phyloP scores from a whole-genome alignment of 2,888 invertebrate species.

The Apamea epomidion region DNA sequence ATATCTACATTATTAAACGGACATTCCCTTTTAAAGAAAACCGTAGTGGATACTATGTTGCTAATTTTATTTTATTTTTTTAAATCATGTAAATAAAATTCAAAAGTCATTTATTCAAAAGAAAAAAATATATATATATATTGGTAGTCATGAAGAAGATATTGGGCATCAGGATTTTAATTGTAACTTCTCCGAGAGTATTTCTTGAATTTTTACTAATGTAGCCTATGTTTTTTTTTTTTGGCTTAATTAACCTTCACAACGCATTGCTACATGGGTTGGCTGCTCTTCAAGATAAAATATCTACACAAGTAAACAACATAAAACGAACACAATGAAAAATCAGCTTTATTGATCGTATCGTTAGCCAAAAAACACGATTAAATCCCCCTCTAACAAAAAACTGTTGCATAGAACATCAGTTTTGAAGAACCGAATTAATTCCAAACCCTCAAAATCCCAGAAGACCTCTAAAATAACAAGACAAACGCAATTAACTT shows the following conservation, averaged over 20 bases:
- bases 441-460: conserved; percentile 15
- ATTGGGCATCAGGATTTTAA: not conserved
- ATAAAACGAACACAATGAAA: not conserved
- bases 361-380: conserved; percentile 20
- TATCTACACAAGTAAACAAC: not conserved
- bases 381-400: conserved; percentile 20
- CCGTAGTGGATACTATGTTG: not conserved
- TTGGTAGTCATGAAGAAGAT: too few relatives aligned
- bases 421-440: conserved; percentile 37
- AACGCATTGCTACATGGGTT: not conserved
- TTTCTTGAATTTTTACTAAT: not conserved
- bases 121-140: too few relatives aligned
- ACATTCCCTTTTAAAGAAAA: not conserved
- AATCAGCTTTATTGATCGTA: conserved; percentile 5
- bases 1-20: not conserved
- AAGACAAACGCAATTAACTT: conserved; percentile 41
- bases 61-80: too few relatives aligned
- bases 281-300: not conserved
- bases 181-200: not conserved
- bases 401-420: conserved; percentile 27
- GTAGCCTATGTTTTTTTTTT: not conserved
- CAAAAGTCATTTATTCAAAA: too few relatives aligned
- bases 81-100: too few relatives aligned
- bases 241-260: too few relatives aligned
- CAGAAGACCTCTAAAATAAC: conserved; percentile 28